These are phyloP conservation scores for Prionailurus bengalensis DNA, from an alignment of 2,113 vertebrate genomes.

Conservation along the genomic window DNA sequence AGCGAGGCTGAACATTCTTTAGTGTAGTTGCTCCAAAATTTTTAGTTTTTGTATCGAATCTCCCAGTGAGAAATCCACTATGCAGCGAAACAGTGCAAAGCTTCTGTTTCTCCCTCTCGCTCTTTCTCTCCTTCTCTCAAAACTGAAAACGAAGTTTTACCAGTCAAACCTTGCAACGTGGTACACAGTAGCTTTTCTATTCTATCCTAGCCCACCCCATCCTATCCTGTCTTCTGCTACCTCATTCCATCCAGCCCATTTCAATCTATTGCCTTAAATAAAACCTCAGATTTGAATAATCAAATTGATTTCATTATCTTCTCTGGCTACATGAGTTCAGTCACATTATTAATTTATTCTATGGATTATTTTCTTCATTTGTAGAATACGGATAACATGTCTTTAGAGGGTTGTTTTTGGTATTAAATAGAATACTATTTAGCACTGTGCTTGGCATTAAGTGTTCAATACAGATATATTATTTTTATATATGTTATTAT, in stretches of 20 bases:
- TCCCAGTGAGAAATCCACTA: neutral
- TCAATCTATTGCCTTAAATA: neutral
- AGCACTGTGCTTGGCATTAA: neutral
- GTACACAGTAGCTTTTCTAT: neutral
- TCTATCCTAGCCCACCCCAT: neutral
- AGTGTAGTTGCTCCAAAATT: neutral
- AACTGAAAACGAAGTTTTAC: neutral
- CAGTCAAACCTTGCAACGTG: neutral
- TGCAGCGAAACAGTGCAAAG: neutral
- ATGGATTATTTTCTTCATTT: conserved; percentile 30
- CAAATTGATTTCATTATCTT: neutral
- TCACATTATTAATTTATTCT: neutral
- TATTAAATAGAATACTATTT: neutral
- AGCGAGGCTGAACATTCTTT: neutral
- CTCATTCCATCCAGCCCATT: neutral
- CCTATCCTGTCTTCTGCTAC: neutral
- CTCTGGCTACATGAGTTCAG: neutral
- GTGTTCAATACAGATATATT: neutral
- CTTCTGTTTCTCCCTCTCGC: neutral
- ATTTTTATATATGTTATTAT: neutral
- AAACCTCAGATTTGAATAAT: neutral
- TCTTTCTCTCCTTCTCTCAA: neutral
- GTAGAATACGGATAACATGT: neutral
- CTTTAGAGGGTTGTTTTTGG: neutral
- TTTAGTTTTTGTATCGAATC: neutral